Conservation (phyloP, 2,888 invertebrate genomes). For the Rosalia funebris region DNA sequence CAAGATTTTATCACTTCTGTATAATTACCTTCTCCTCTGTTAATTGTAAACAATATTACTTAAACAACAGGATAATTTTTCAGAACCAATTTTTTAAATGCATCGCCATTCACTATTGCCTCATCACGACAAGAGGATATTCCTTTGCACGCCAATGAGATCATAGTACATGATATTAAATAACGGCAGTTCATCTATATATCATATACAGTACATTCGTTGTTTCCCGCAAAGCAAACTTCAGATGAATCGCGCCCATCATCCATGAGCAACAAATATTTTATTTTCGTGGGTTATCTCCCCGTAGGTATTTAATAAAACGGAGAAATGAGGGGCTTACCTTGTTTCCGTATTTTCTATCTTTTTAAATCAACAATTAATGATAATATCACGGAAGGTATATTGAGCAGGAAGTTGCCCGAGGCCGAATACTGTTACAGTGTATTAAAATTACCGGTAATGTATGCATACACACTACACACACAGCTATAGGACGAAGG, state of each 20-base stretch:
- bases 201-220: slow-evolving; percentile 5
- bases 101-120: too few species aligned
- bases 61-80: too few species aligned
- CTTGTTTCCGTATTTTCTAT: slow-evolving; percentile 14
- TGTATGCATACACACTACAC: slow-evolving; percentile 2
- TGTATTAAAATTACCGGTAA: slow-evolving; percentile 8
- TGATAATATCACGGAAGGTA: slow-evolving; percentile 9
- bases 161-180: too few species aligned
- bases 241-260: slow-evolving; percentile 20
- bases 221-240: slow-evolving; percentile 15
- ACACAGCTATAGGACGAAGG: background rate
- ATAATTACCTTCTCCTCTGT: too few species aligned
- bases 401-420: slow-evolving; percentile 11
- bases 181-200: background rate
- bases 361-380: slow-evolving; percentile 16
- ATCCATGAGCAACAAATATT: slow-evolving; percentile 20
- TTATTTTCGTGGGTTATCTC: slow-evolving; percentile 26
- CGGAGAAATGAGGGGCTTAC: slow-evolving; percentile 19
- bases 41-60: too few species aligned
- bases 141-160: too few species aligned
- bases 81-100: too few species aligned
- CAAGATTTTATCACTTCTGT: too few species aligned
- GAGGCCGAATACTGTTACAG: slow-evolving; percentile 7
- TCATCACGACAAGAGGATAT: too few species aligned
- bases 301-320: slow-evolving; percentile 15